A percentile compares a stretch with the other conserved stretches of the same genome.
phyloP scores from a whole-genome alignment of 1,140 invertebrate genomes.

The Drosophila rhopaloa region DNA sequence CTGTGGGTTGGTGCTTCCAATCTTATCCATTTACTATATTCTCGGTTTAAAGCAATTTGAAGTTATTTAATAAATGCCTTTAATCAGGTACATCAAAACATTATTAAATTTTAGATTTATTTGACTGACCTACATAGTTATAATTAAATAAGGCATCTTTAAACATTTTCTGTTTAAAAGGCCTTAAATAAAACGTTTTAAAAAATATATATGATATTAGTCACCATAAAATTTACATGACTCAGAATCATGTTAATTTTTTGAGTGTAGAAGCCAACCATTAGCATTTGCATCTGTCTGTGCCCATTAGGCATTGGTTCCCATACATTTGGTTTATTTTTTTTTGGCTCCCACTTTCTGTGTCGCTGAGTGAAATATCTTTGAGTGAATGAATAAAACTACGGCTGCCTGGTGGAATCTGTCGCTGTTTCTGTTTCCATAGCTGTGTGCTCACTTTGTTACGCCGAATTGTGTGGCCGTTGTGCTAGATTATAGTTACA shows the following conservation, averaged over 20 bases:
- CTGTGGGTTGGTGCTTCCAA: too few species aligned
- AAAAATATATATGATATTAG: too few species aligned
- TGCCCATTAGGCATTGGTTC: conserved; percentile 65
- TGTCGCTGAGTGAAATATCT: conserved; percentile 62
- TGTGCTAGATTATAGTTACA: conserved; percentile 28
- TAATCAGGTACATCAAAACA: too few species aligned
- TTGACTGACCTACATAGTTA: too few species aligned
- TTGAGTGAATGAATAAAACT: conserved; percentile 50
- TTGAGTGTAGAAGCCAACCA: conserved; percentile 7
- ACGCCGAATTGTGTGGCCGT: conserved; percentile 12
- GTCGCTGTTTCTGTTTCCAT: conserved; percentile 15
- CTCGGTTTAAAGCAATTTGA: too few species aligned
- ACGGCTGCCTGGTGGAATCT: conserved; percentile 29
- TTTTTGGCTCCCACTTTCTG: conserved; percentile 36
- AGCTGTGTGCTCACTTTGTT: conserved; percentile 25
- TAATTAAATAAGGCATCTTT: too few species aligned
- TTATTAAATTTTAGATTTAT: too few species aligned
- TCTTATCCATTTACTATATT: too few species aligned
- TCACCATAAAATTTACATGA: too few species aligned
- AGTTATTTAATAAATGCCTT: too few species aligned
- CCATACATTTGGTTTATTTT: conserved; percentile 50
- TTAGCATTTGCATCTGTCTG: conserved; percentile 48
- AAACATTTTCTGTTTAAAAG: too few species aligned
- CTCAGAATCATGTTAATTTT: not conserved
- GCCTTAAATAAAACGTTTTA: too few species aligned